These are phyloP conservation scores for Drosophila seclusa DNA, from an alignment of 2,888 invertebrate species.

Conservation along the genomic window DNA sequence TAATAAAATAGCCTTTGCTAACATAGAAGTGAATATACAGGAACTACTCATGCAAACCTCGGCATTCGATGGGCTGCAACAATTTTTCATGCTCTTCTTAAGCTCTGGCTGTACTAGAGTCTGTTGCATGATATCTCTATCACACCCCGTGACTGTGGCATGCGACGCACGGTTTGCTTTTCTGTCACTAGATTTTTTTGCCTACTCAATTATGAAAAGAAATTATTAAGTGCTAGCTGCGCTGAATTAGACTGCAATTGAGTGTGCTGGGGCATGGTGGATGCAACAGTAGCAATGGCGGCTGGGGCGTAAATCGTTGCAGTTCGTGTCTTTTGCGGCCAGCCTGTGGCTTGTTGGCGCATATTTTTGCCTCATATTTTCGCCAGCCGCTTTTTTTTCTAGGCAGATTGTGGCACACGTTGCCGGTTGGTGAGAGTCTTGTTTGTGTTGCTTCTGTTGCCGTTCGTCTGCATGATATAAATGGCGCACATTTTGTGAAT, in stretches of 20 bases:
- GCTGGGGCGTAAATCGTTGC: constrained; percentile 33
- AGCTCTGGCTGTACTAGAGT: constrained; percentile 17
- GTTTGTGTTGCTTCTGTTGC: not conserved
- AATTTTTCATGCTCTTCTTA: constrained; percentile 18
- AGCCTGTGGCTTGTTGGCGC: constrained; percentile 62
- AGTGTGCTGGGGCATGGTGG: constrained; percentile 50
- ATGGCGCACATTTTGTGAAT: constrained; percentile 80
- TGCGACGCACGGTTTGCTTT: constrained; percentile 30
- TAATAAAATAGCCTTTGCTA: not conserved
- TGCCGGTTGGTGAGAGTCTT: constrained; percentile 9
- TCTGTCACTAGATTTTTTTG: constrained; percentile 38
- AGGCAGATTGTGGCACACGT: constrained; percentile 49
- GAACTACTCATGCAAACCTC: constrained; percentile 37
- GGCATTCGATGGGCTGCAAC: not conserved
- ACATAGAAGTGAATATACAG: not conserved
- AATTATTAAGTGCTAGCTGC: constrained; percentile 80
- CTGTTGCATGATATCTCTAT: constrained; percentile 52
- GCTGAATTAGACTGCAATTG: constrained; percentile 82
- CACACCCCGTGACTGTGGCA: constrained; percentile 30
- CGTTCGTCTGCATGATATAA: constrained; percentile 65
- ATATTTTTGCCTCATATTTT: constrained; percentile 63
- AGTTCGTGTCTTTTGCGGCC: constrained; percentile 60
- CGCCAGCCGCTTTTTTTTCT: constrained; percentile 43
- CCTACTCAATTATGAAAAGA: constrained; percentile 75
- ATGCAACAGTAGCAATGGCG: constrained; percentile 5